Evolutionary conservation across 1,140 invertebrate species (phyloP), one percentile per base, ranked within the genome.

Genomic region (Vollenhovia emeryi): DNA sequence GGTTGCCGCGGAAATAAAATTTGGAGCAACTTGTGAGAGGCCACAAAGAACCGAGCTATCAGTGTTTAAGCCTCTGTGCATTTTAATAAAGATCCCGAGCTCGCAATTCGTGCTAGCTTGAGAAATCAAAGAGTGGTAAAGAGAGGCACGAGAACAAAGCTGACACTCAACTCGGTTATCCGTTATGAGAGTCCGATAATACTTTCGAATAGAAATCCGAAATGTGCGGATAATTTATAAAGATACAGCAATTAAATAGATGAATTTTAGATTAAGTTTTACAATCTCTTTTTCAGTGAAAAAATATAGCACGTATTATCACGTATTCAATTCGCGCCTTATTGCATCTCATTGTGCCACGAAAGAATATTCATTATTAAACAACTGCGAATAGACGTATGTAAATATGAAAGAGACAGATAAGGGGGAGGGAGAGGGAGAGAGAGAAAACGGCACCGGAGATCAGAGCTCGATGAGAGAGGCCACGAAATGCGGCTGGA

Each of bases 401-500:
- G 40, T 18, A 9, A 3, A 40, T 60, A 43, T 5, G 21, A 40
- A 3, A 30, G 66, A 30, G 33, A 24, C n/a, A 36, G 45, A 48
- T 13, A 50, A n/a, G 50, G 3, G 50, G 4, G 50, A 24, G 50
- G 4, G 52, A 9, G n/a, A 55, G n/a, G 3, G 52, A 45, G 21
- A 21, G 45, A 48, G 40, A 36, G 27, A 50, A 13, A 43, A n/a
- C 9, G 43, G 24, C 3, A 89, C 85, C 74, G 84, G 79, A 78
- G 75, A 85, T 89, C 78, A 75, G 80, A 30, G 40, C 52, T 43
- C 18, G 24, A 40, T 40, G 74, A 76, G 43, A 40, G 24, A 40
- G 84, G 73, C 86, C 83, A 86, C 85, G 90, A 87, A 91, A 91
- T 91, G 89, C 76, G 86, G 66, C 64, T 86, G 91, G 91, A 91